A percentile compares a stretch with the other conserved stretches of the same genome.
phyloP scores from a whole-genome alignment of 1,140 invertebrate species.

The Macrobrachium nipponense region DNA sequence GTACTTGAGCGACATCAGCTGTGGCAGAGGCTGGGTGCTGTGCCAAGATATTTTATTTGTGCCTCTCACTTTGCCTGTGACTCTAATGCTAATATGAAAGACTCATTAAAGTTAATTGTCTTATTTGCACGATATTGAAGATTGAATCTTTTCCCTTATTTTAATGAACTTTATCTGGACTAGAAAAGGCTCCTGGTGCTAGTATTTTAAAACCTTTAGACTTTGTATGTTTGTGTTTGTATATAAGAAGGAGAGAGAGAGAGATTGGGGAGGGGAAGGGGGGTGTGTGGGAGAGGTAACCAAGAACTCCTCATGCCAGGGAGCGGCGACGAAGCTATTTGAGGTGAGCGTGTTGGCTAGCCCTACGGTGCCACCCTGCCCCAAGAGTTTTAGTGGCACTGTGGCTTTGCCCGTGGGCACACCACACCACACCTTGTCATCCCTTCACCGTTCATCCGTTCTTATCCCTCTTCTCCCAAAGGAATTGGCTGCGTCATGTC shows the following conservation, averaged over 20 bases:
- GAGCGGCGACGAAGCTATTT: constrained; percentile 6
- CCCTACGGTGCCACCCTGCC: constrained; percentile 3
- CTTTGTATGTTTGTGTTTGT: no score
- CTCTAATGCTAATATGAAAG: no score
- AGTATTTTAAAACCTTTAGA: no score
- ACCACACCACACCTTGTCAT: constrained; percentile 3
- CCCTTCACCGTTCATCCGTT: not conserved
- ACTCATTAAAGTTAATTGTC: no score
- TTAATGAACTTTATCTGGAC: no score
- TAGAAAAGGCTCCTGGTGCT: no score
- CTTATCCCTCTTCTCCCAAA: not conserved
- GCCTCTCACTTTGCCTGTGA: no score
- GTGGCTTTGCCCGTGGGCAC: constrained; percentile 32
- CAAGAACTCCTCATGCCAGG: not conserved
- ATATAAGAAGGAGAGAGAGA: not conserved
- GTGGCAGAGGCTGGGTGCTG: no score
- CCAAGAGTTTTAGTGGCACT: constrained; percentile 4
- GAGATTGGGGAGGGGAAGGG: not conserved
- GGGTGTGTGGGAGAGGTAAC: not conserved
- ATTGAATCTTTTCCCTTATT: no score
- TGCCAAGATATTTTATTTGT: no score
- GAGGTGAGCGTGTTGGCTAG: constrained; percentile 2
- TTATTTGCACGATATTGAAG: no score
- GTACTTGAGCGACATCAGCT: no score
- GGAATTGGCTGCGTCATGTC: not conserved